These are phyloP conservation scores for Temnothorax ravouxi DNA, from an alignment of 2,888 invertebrate species.

Conservation along the genomic window DNA sequence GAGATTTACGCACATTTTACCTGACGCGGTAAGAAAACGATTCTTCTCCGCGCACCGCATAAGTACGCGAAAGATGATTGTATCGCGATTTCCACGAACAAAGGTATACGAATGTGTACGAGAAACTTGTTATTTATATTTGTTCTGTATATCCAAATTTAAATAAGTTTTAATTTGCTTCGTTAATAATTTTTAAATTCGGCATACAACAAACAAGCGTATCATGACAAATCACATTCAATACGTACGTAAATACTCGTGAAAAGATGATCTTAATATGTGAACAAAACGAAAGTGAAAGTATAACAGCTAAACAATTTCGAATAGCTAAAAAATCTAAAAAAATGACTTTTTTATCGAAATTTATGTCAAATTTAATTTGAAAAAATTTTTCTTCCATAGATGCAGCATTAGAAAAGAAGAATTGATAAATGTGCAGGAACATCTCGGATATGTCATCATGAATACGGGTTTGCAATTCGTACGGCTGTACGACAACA, in stretches of 20 bases:
- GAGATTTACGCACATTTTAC: constrained; percentile 63
- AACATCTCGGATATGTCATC: constrained; percentile 8
- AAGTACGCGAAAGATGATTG: neutral
- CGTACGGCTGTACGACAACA: constrained; percentile 21
- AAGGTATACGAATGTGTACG: neutral
- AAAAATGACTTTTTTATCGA: neutral
- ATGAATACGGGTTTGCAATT: constrained; percentile 42
- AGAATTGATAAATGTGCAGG: neutral
- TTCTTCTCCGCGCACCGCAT: constrained; percentile 47
- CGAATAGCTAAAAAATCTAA: neutral
- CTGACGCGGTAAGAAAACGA: constrained; percentile 63
- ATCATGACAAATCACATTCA: neutral
- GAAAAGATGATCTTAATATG: neutral
- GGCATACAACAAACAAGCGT: neutral
- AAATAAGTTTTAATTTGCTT: neutral
- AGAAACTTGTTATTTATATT: neutral
- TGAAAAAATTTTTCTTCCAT: neutral
- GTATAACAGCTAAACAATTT: constrained; percentile 8
- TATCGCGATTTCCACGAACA: neutral
- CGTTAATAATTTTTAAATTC: neutral
- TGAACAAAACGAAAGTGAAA: neutral
- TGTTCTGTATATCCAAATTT: neutral
- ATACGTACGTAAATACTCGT: neutral
- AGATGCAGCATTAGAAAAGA: neutral
- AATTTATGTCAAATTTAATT: neutral